phyloP scores from a whole-genome alignment of 1,140 invertebrate species.

The Chironomus striatipennis region DNA sequence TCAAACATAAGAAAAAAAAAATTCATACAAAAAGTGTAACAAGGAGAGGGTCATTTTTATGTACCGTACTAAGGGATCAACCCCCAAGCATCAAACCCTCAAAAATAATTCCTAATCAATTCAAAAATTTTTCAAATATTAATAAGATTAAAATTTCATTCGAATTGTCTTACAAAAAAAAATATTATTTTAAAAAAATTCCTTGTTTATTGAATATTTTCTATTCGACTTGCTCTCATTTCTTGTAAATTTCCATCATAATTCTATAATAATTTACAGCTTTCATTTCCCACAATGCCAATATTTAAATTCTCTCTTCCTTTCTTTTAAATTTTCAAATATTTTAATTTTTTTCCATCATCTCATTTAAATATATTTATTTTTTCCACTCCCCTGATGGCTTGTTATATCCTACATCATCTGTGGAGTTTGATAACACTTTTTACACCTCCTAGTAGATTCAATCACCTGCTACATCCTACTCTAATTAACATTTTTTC shows the following conservation, averaged over 20 bases:
- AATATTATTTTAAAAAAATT: too few relatives aligned
- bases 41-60: too few relatives aligned
- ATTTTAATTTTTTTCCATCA: background rate
- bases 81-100: background rate
- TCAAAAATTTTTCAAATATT: background rate
- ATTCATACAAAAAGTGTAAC: too few relatives aligned
- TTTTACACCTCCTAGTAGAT: background rate
- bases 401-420: background rate
- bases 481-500: background rate
- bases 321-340: background rate
- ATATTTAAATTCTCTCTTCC: conserved; percentile 16
- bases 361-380: background rate
- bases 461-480: conserved; percentile 3
- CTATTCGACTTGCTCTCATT: too few relatives aligned
- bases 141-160: too few relatives aligned
- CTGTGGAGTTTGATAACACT: background rate
- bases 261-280: background rate
- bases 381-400: background rate
- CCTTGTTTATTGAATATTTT: too few relatives aligned
- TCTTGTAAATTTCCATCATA: background rate
- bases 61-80: too few relatives aligned
- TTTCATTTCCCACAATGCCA: conserved; percentile 3
- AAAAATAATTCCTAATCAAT: background rate
- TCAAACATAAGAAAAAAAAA: too few relatives aligned
- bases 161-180: too few relatives aligned